Conservation (phyloP, 2,797 vertebrate species). For the Semaprochilodus insignis region DNA sequence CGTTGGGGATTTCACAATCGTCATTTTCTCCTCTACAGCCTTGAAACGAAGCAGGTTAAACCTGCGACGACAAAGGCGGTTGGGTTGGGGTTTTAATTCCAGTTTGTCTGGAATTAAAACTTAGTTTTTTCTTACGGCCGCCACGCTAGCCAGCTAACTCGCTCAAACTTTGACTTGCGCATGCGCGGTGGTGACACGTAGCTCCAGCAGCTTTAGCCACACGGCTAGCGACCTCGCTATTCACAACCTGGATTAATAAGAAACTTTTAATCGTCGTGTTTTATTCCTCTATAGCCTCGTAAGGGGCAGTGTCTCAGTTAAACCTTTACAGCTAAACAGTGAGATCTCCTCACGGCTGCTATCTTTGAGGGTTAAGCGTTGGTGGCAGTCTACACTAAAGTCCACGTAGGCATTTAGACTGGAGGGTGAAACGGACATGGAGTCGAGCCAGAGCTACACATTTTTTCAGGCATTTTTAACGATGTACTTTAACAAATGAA, state of each 20-base stretch:
- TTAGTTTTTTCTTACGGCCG: conserved; percentile 17
- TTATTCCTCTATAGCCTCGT: conserved; percentile 1
- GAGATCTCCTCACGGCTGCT: no score
- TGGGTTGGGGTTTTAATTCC: fast-evolving
- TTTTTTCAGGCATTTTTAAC: neutral
- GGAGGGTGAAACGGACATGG: conserved; percentile 76
- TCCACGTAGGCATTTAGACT: conserved; percentile 83
- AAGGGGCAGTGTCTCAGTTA: neutral
- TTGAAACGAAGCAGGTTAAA: neutral
- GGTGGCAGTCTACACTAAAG: conserved; percentile 70
- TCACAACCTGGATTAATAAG: conserved; percentile 53
- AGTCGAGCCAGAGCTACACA: conserved; percentile 73
- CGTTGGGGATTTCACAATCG: neutral
- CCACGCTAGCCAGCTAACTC: conserved; percentile 68
- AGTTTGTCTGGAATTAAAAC: neutral
- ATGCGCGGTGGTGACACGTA: conserved; percentile 72
- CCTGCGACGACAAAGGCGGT: neutral
- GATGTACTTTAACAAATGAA: neutral
- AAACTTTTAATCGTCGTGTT: conserved; percentile 31
- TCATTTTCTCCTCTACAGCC: neutral
- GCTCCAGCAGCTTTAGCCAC: neutral
- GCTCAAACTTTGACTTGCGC: conserved; percentile 60
- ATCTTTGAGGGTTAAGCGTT: neutral
- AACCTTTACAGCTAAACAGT: neutral
- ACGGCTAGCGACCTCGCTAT: conserved; percentile 69